Conservation (phyloP, 2,113 vertebrate genomes). For the Amazona guildingii region DNA sequence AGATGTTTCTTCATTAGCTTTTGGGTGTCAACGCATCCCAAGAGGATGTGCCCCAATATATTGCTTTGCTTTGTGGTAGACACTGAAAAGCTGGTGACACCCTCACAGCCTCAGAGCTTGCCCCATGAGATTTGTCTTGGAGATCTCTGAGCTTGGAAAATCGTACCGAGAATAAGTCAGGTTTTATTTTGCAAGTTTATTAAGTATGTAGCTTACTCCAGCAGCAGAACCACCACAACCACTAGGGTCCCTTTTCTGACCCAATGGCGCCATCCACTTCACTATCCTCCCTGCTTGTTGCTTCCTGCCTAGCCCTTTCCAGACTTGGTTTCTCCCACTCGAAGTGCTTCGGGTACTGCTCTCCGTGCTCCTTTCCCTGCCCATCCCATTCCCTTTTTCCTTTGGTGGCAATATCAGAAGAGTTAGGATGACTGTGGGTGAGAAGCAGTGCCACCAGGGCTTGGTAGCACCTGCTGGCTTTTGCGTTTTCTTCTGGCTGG, state of each 20-base stretch:
- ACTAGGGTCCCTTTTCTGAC: not conserved
- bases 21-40: not conserved
- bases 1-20: not conserved
- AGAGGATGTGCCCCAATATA: rapidly evolving
- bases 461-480: not conserved
- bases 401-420: not conserved
- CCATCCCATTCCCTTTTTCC: not conserved
- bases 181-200: not conserved
- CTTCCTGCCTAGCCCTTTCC: not conserved
- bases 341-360: rapidly evolving
- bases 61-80: not conserved
- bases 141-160: not conserved
- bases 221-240: not conserved
- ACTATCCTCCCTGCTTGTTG: not conserved
- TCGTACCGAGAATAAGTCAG: not conserved
- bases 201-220: not conserved
- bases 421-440: not conserved
- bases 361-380: not conserved
- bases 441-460: not conserved
- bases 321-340: not conserved
- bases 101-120: not conserved
- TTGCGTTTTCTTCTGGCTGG: not conserved
- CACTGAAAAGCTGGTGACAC: not conserved
- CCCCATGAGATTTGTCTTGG: not conserved
- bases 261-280: not conserved